Conservation (phyloP, 2,888 invertebrate genomes). For the Mimas tiliae region DNA sequence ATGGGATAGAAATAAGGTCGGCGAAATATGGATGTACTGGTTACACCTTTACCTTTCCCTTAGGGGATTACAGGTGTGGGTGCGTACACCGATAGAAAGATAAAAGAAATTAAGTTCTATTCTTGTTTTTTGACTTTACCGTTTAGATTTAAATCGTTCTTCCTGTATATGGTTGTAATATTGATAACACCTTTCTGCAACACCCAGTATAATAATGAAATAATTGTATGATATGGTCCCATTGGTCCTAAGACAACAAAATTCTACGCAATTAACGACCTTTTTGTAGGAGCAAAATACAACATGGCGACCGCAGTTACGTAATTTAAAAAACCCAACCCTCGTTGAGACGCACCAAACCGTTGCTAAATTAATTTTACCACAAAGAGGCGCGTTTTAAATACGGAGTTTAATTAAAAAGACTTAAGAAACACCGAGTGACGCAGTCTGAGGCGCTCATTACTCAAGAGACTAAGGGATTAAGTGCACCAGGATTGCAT, state of each 20-base stretch:
- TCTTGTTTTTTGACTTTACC: no score
- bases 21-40: no score
- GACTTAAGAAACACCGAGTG: constrained; percentile 33
- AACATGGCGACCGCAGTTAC: constrained; percentile 8
- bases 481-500: constrained; percentile 11
- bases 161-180: no score
- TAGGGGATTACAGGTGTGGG: no score
- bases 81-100: no score
- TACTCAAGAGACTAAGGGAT: constrained; percentile 1
- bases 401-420: constrained; percentile 43
- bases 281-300: background rate
- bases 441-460: constrained; percentile 25
- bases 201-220: background rate
- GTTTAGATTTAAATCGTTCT: no score
- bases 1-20: no score
- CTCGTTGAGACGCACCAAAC: constrained; percentile 4
- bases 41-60: no score
- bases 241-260: constrained; percentile 3
- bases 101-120: no score
- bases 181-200: no score
- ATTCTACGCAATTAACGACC: background rate
- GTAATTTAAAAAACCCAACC: constrained; percentile 19
- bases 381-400: constrained; percentile 35
- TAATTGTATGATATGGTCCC: background rate
- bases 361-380: constrained; percentile 34